Evolutionary conservation across 1,140 invertebrate species (phyloP).

Genomic region (Scaptomyza hsui): DNA sequence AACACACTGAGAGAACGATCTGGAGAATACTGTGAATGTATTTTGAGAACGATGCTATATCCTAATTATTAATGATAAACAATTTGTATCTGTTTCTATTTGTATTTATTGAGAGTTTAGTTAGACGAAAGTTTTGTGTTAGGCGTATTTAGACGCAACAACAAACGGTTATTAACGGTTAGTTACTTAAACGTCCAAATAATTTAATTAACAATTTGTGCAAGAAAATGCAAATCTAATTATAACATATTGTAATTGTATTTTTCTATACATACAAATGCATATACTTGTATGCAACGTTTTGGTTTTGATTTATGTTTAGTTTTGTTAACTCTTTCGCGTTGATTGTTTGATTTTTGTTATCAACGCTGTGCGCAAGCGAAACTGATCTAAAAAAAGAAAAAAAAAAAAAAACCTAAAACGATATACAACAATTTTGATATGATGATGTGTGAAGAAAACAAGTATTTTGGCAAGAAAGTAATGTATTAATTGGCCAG

Average conservation of each 20-base stretch:
- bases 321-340: slow-evolving; percentile 68
- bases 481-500: slow-evolving; percentile 71
- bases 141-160: slow-evolving; percentile 29
- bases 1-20: neutral
- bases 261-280: slow-evolving; percentile 64
- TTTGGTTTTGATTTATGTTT: slow-evolving; percentile 49
- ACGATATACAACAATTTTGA: slow-evolving; percentile 17
- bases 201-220: slow-evolving; percentile 71
- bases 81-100: slow-evolving; percentile 78
- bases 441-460: slow-evolving; percentile 9
- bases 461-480: slow-evolving; percentile 53
- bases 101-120: slow-evolving; percentile 81
- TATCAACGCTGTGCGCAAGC: slow-evolving; percentile 80
- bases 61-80: slow-evolving; percentile 62
- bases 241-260: slow-evolving; percentile 58
- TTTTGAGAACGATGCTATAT: slow-evolving; percentile 53
- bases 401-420: slow-evolving; percentile 22
- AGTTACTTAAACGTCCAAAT: slow-evolving; percentile 83
- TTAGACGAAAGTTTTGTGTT: slow-evolving; percentile 72
- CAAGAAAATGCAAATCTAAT: slow-evolving; percentile 21
- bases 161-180: slow-evolving; percentile 79
- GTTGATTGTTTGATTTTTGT: slow-evolving; percentile 67
- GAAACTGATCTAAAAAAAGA: slow-evolving; percentile 47
- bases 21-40: slow-evolving; percentile 47
- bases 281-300: too few species aligned